Conservation (phyloP, 2,797 vertebrate genomes). For the Mormyrus proboscirostris region DNA sequence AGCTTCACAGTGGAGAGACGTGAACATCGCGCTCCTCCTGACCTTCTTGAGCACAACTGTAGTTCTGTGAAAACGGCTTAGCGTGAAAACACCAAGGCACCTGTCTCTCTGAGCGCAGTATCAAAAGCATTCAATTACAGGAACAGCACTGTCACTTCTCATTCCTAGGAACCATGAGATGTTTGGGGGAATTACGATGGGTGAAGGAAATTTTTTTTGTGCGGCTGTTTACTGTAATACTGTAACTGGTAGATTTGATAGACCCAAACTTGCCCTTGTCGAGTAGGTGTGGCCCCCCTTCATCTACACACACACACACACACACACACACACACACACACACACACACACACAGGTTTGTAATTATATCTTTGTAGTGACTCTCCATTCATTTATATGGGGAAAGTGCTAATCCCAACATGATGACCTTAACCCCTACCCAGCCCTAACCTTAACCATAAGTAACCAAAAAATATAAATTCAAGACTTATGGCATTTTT, state of each 20-base stretch:
- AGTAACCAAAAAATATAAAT: neutral
- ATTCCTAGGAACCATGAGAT: neutral
- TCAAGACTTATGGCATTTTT: neutral
- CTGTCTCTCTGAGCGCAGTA: neutral
- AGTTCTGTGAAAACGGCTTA: neutral
- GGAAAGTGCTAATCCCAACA: neutral
- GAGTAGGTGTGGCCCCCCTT: neutral
- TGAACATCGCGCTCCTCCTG: neutral
- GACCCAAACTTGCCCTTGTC: neutral
- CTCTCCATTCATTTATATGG: neutral
- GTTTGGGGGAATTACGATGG: neutral
- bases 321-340: neutral
- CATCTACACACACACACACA: neutral
- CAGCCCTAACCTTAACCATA: neutral
- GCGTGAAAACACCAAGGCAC: neutral
- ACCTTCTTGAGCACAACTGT: neutral
- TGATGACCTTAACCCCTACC: neutral
- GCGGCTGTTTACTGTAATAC: neutral
- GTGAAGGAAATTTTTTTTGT: neutral
- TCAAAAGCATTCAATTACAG: neutral
- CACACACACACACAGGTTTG: neutral
- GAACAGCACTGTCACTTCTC: neutral
- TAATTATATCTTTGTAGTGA: neutral
- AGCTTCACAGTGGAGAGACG: neutral
- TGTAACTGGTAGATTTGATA: neutral